phyloP scores from a whole-genome alignment of 1,140 invertebrate species.

The Drosophila funebris region DNA sequence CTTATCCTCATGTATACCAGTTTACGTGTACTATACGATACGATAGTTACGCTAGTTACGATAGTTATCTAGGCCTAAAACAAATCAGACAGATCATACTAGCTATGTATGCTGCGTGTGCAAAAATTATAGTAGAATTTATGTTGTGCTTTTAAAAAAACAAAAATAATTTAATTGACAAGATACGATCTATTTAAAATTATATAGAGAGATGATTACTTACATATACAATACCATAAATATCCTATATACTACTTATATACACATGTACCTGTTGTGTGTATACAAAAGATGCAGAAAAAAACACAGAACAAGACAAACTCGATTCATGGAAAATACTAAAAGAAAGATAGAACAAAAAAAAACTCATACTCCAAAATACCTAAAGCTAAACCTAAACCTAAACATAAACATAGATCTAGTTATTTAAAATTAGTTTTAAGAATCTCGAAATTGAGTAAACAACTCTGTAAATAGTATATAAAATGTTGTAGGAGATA shows the following conservation, averaged over 20 bases:
- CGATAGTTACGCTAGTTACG: slow-evolving; percentile 50
- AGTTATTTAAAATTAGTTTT: slow-evolving; percentile 10
- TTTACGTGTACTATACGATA: slow-evolving; percentile 72
- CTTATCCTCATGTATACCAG: slow-evolving; percentile 82
- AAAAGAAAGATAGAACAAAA: slow-evolving; percentile 9
- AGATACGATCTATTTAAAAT: slow-evolving; percentile 11
- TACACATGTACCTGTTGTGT: slow-evolving; percentile 75
- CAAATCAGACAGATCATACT: slow-evolving; percentile 27
- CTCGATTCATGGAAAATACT: slow-evolving; percentile 7
- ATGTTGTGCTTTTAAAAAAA: slow-evolving; percentile 69
- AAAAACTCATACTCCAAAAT: slow-evolving; percentile 31
- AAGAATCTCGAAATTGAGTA: slow-evolving; percentile 1
- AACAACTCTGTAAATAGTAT: slow-evolving; percentile 44
- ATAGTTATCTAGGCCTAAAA: slow-evolving; percentile 64
- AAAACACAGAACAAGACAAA: slow-evolving; percentile 24
- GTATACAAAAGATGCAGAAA: slow-evolving; percentile 42
- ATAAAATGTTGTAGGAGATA: slow-evolving; percentile 15
- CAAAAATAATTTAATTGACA: background rate
- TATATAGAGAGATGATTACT: slow-evolving; percentile 13
- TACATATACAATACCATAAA: slow-evolving; percentile 25
- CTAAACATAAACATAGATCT: slow-evolving; percentile 9
- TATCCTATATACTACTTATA: slow-evolving; percentile 39
- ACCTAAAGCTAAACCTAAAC: slow-evolving; percentile 33
- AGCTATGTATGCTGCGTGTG: slow-evolving; percentile 38
- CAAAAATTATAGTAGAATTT: slow-evolving; percentile 63